Evolutionary conservation across 1,140 invertebrate genomes (phyloP), one percentile per base, ranked within the genome.

Genomic region (Drosophila baimaii): DNA sequence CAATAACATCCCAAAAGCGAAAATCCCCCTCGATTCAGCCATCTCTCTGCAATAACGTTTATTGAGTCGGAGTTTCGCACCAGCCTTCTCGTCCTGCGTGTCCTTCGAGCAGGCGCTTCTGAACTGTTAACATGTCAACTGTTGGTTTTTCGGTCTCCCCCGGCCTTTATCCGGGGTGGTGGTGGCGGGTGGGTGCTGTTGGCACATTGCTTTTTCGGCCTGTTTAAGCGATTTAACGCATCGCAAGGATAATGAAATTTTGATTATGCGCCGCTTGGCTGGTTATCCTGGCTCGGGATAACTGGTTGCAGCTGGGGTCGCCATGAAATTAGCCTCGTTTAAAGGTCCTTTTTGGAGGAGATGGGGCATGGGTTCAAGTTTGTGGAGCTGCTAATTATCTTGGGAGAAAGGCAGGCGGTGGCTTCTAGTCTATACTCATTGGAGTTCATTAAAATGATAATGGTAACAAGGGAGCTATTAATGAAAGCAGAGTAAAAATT

Each of bases 151-250:
- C 51, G 51, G 31, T 35, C 51, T 54, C 19, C 19, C 21, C 61
- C 35, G 17, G n/a, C 27, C 27, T 55, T 35, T 52, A 15, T 21
- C 13, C 15, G 21, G 35, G 44, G 9, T 13, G 17, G 27, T 10
- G 39, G 19, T 27, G 12, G 43, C 10, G 54, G 65, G 65, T 62
- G 75, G 75, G 54, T 70, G 79, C 8, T 49, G 25, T 49, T 49
- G 46, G 63, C 23, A 52, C 49, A 56, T 47, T 43, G 33, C 63
- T 58, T 72, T 81, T 89, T 83, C 76, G 79, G 71, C 52, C 79
- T 90, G 80, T 90, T 86, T 86, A 90, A 90, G 72, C 86, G 79
- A 90, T 90, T 90, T 90, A 90, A 90, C 88, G 88, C 88, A 90
- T 90, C 82, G 78, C 83, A 80, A 79, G 86, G 86, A 86, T 88